Evolutionary conservation across 2,797 vertebrate genomes (phyloP).

Genomic region (Acanthis flammea): DNA sequence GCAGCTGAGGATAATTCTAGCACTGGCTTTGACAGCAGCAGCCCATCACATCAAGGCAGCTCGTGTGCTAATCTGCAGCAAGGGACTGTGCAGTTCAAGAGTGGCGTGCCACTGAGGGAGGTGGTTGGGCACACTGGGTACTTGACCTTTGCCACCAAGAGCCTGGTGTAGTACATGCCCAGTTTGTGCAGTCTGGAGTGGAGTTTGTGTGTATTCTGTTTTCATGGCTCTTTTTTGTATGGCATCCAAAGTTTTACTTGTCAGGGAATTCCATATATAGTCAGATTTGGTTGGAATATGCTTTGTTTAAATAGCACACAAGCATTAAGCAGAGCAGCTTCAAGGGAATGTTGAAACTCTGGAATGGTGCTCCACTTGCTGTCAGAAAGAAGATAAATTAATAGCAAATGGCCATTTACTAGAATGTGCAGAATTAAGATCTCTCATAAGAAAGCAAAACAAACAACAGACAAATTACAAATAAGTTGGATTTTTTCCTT

Average conservation of each 20-base stretch:
- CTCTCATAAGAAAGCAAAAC: not conserved
- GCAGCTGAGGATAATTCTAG: conserved; percentile 50
- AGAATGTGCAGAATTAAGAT: conserved; percentile 38
- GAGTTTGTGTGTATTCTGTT: not conserved
- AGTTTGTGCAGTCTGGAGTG: not conserved
- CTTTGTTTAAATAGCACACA: conserved; percentile 68
- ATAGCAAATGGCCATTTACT: not conserved
- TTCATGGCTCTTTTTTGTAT: conserved; percentile 36
- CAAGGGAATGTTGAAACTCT: conserved; percentile 39
- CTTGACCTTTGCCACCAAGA: conserved; percentile 95
- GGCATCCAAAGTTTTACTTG: conserved; percentile 38
- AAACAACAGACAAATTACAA: not conserved
- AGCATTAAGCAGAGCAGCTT: conserved; percentile 45
- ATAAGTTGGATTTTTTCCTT: not conserved
- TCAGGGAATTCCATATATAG: conserved; percentile 73
- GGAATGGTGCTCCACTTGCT: conserved; percentile 42
- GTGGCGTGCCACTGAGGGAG: conserved; percentile 84
- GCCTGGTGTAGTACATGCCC: conserved; percentile 72
- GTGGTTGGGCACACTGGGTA: conserved; percentile 95
- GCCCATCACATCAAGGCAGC: conserved; percentile 28
- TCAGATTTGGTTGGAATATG: conserved; percentile 66
- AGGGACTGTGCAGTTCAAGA: conserved; percentile 78
- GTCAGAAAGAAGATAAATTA: conserved; percentile 52
- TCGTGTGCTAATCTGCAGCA: conserved; percentile 16
- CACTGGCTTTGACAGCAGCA: conserved; percentile 15